Conservation (phyloP, 2,113 vertebrate genomes). For the Sminthopsis crassicaudata region DNA sequence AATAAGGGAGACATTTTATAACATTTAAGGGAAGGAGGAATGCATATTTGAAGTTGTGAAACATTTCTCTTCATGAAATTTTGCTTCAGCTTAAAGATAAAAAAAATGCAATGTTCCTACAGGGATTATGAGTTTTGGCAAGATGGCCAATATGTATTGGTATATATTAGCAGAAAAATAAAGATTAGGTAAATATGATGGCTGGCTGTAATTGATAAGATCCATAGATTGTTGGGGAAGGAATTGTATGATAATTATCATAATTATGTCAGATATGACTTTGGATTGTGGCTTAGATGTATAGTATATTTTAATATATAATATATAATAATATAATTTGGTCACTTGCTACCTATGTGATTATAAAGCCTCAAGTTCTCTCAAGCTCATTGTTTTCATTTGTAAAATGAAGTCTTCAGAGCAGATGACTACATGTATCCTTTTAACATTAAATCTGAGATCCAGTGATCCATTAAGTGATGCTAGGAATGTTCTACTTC, state of each 20-base stretch:
- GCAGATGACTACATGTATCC: not conserved
- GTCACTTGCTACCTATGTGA: not conserved
- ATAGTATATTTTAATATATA: too few species aligned
- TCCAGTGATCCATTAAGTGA: not conserved
- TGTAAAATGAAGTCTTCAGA: not conserved
- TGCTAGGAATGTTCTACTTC: not conserved
- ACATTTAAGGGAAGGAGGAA: not conserved
- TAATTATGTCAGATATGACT: not conserved
- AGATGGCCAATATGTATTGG: not conserved
- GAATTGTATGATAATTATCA: not conserved
- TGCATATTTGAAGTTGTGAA: not conserved
- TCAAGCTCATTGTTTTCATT: not conserved
- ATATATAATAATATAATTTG: too few species aligned
- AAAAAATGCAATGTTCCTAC: not conserved
- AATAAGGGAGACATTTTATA: not conserved
- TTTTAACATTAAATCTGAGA: not conserved
- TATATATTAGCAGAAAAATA: not conserved
- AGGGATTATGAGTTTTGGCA: not conserved
- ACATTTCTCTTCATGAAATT: not conserved
- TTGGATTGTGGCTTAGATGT: not conserved
- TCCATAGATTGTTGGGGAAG: not conserved
- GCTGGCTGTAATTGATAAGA: not conserved
- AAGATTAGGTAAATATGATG: not conserved
- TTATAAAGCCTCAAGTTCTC: not conserved
- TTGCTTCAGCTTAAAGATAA: not conserved